A percentile compares a stretch with the other conserved stretches of the same genome.
Evolutionary conservation across 2,888 invertebrate genomes (phyloP).

Genomic region (Ecliptopera silaceata): DNA sequence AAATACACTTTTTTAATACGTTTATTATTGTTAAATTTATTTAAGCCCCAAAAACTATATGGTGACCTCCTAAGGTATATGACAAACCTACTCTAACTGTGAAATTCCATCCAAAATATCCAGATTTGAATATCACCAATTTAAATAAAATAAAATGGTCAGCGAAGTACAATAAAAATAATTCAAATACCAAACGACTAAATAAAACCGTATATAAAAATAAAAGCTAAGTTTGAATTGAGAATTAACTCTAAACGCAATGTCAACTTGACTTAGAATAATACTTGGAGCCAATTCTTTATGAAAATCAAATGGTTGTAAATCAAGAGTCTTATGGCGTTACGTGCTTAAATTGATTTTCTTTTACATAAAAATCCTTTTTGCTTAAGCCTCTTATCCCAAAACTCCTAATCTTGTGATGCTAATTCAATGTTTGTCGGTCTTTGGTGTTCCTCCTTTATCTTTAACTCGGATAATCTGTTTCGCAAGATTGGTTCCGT

Average conservation of each 20-base stretch:
- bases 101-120: too few species aligned
- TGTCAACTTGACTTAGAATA: neutral
- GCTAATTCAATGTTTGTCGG: slow-evolving; percentile 67
- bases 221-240: neutral
- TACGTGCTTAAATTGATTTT: slow-evolving; percentile 30
- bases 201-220: neutral
- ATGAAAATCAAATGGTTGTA: slow-evolving; percentile 17
- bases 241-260: neutral
- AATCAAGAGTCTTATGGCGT: slow-evolving; percentile 19
- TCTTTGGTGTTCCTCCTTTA: slow-evolving; percentile 54
- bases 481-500: slow-evolving; percentile 61
- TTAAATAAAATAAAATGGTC: too few species aligned
- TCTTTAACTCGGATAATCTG: slow-evolving; percentile 59
- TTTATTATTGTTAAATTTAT: too few species aligned
- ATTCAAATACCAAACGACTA: too few species aligned
- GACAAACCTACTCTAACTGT: too few species aligned
- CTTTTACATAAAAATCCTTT: slow-evolving; percentile 39
- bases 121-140: too few species aligned
- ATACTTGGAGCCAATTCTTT: slow-evolving; percentile 11
- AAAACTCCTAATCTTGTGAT: slow-evolving; percentile 61
- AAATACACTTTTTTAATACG: too few species aligned
- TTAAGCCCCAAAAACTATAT: too few species aligned
- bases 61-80: too few species aligned
- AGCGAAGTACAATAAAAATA: too few species aligned
- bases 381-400: slow-evolving; percentile 45